phyloP scores from a whole-genome alignment of 92 coral and sea anemone species.

The Zoanthus sociatus region DNA sequence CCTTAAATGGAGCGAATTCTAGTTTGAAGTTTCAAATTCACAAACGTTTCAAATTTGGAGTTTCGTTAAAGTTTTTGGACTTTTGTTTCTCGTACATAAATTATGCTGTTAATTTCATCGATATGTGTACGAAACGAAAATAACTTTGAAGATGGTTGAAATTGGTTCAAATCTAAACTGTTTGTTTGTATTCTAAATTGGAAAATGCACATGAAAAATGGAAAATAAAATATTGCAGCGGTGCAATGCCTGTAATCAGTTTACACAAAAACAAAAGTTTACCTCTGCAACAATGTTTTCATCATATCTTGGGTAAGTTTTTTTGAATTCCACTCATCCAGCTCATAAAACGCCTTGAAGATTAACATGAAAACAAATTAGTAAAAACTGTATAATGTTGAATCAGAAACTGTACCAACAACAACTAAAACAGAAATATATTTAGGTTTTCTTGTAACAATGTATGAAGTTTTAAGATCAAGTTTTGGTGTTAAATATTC shows the following conservation, averaged over 20 bases:
- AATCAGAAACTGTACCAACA: no score
- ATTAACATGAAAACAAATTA: neutral
- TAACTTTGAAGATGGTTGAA: no score
- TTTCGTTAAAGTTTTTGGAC: neutral
- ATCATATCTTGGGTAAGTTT: conserved; percentile 88
- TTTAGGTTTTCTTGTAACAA: no score
- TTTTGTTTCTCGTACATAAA: neutral
- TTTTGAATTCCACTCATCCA: conserved; percentile 96
- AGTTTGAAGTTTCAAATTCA: no score
- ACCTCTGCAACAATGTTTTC: conserved; percentile 82
- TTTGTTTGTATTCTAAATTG: neutral
- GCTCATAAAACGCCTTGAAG: conserved; percentile 88
- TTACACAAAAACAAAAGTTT: neutral
- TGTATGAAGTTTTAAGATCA: no score
- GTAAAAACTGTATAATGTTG: no score
- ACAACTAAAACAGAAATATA: no score
- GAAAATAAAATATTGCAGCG: neutral
- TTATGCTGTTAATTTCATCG: no score
- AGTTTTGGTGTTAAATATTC: no score
- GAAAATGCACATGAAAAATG: neutral
- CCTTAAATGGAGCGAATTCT: no score
- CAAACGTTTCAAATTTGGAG: neutral
- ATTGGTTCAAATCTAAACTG: no score
- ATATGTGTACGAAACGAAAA: no score
- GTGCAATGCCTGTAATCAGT: neutral